Percentiles rank a stretch among this genome's conserved stretches.
These are phyloP conservation scores for Megaustenia siamemsis DNA, from an alignment of 2,888 invertebrate genomes.

Conservation along the genomic window DNA sequence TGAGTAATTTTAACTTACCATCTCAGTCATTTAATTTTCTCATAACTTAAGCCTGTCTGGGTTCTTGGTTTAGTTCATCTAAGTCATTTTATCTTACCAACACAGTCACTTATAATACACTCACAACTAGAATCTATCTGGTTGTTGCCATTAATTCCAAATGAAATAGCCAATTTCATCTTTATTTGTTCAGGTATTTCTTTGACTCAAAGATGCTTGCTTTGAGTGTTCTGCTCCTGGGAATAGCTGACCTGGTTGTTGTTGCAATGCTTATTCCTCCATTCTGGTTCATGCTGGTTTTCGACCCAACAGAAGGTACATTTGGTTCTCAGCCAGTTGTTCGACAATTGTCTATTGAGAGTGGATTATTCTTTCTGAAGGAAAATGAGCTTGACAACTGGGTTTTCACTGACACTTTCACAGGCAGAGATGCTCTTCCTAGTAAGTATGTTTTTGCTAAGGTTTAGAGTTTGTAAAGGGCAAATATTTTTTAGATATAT, in stretches of 20 bases:
- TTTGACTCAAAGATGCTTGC: constrained; percentile 58
- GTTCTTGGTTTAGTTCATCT: too few species aligned
- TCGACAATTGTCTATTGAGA: constrained; percentile 54
- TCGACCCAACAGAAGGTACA: constrained; percentile 54
- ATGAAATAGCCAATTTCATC: too few species aligned
- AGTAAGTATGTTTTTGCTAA: constrained; percentile 53
- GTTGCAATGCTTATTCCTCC: constrained; percentile 52
- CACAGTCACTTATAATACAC: too few species aligned
- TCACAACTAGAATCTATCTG: too few species aligned
- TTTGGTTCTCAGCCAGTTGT: constrained; percentile 58
- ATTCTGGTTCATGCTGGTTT: constrained; percentile 57
- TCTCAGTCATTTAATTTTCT: too few species aligned
- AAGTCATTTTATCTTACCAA: too few species aligned
- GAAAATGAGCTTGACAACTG: constrained; percentile 57
- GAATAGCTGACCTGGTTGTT: constrained; percentile 34
- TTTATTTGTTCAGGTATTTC: constrained; percentile 39
- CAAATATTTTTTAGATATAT: too few species aligned
- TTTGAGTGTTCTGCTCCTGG: constrained; percentile 50
- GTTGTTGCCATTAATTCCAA: too few species aligned
- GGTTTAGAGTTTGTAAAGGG: too few species aligned
- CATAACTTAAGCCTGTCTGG: too few species aligned
- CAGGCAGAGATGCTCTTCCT: constrained; percentile 60
- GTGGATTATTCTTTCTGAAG: constrained; percentile 62
- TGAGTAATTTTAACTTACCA: too few species aligned
- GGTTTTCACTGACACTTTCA: constrained; percentile 61